Evolutionary conservation across 2,113 vertebrate species (phyloP).

Genomic region (Triplophysa rosa): DNA sequence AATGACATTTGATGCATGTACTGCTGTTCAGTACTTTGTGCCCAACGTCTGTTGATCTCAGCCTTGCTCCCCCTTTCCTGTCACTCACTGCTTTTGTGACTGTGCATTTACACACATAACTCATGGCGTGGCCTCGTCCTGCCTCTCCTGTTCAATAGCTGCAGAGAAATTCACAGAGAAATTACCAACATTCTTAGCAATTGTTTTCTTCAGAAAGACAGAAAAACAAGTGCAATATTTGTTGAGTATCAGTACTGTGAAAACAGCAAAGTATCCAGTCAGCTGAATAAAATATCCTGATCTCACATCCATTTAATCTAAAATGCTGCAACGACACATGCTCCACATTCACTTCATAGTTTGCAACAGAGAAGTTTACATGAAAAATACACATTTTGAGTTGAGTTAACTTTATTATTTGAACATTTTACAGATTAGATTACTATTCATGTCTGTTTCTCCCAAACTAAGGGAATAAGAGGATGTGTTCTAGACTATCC

Average conservation of each 20-base stretch:
- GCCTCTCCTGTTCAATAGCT: conserved; percentile 60
- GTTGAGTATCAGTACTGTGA: background rate
- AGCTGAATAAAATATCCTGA: conserved; percentile 21
- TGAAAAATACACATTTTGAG: too few relatives aligned
- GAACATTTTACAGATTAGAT: too few relatives aligned
- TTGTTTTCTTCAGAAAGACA: background rate
- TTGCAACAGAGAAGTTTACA: too few relatives aligned
- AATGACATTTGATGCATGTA: background rate
- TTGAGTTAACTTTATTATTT: too few relatives aligned
- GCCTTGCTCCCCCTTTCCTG: background rate
- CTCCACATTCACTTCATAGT: too few relatives aligned
- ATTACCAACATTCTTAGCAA: background rate
- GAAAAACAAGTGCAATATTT: background rate
- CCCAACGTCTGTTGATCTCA: conserved; percentile 3
- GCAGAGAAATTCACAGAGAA: background rate
- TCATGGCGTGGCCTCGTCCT: conserved; percentile 43
- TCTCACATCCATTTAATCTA: background rate
- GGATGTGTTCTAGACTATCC: too few relatives aligned
- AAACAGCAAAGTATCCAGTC: background rate
- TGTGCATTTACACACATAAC: background rate
- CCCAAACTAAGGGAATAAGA: too few relatives aligned
- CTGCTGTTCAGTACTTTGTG: background rate
- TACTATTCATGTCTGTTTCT: too few relatives aligned
- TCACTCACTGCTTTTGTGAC: background rate
- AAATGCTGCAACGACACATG: too few relatives aligned